Percentiles rank a stretch among this genome's conserved stretches.
These are phyloP conservation scores for Oreamnos americanus DNA, from an alignment of 2,113 vertebrate species.

Conservation along the genomic window DNA sequence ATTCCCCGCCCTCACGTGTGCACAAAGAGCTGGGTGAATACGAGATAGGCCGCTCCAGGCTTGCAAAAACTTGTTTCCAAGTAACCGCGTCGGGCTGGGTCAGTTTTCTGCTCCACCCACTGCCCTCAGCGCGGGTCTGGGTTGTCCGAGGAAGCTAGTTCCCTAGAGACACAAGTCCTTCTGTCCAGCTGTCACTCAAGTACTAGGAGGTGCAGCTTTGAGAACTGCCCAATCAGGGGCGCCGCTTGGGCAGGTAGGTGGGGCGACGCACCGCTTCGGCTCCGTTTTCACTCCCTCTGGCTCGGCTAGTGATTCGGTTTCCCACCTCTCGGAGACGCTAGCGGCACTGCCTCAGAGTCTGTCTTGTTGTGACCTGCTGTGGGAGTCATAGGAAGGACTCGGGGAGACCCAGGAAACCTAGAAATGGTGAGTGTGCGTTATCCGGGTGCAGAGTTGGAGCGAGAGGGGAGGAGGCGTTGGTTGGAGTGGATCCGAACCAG, in stretches of 20 bases:
- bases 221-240: background rate
- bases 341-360: background rate
- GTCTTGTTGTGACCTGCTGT: background rate
- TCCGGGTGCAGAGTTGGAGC: background rate
- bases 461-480: background rate
- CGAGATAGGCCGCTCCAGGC: background rate
- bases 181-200: background rate
- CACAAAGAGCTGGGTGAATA: background rate
- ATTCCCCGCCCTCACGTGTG: background rate
- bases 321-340: rapidly evolving
- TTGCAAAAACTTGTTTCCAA: background rate
- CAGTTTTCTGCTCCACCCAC: background rate
- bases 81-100: background rate
- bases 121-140: background rate
- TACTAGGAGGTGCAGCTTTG: background rate
- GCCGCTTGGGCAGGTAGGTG: background rate
- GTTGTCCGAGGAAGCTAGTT: too few relatives aligned
- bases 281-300: background rate
- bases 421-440: background rate
- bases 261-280: background rate
- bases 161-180: background rate
- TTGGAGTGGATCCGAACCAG: background rate
- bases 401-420: background rate
- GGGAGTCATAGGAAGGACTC: too few relatives aligned
- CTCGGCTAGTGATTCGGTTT: rapidly evolving